Evolutionary conservation across 1,140 invertebrate genomes (phyloP), one percentile per base, ranked within the genome.

Genomic region (Dreissena rostriformis): DNA sequence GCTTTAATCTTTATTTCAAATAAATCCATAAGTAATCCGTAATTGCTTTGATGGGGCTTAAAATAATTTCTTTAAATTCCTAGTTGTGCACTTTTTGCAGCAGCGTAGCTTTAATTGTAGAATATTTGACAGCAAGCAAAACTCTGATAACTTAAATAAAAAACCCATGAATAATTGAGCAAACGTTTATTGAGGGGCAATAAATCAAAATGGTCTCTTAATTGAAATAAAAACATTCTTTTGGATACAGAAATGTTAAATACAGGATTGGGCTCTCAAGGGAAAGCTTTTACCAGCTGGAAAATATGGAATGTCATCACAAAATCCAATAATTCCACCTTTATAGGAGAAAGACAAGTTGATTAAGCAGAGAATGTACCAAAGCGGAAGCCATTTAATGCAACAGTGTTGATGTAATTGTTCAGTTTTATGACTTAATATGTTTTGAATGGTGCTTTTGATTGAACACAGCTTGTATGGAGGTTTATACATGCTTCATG

Each of bases 341-440:
- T 79, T 70, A 79, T 79, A 68, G 19, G 15, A 49, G 26, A 12
- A 52, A 68, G 63, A 66, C 51, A 39, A 70, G 22, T 79, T 29
- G 53, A 79, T 79, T 79, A 79, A 52, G 51, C 65, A 55, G 49
- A 65, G 12, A 79, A 51, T 66, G 63, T 49, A 79, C 65, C 53
- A 68, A 70, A 29, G 26, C 28, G 65, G 29, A 22, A 8, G 14
- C 63, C 76, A 79, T 79, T 29, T 14, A 79, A 79, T 53, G 57
- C 61, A 79, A 68, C 28, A 70, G n/a, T 79, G 67, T 79, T 68
- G 24, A 12, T 79, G 19, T 70, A 68, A 79, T 79, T 70, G 49
- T 68, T 79, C 49, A 17, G 65, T 79, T 79, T 79, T 79, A 79
- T 70, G 76, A 26, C 65, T 79, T 79, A 79, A 79, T 79, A 79